Base-by-base conservation (phyloP, 2,113 vertebrate species). In the Puffinus mauretanicus region DNA sequence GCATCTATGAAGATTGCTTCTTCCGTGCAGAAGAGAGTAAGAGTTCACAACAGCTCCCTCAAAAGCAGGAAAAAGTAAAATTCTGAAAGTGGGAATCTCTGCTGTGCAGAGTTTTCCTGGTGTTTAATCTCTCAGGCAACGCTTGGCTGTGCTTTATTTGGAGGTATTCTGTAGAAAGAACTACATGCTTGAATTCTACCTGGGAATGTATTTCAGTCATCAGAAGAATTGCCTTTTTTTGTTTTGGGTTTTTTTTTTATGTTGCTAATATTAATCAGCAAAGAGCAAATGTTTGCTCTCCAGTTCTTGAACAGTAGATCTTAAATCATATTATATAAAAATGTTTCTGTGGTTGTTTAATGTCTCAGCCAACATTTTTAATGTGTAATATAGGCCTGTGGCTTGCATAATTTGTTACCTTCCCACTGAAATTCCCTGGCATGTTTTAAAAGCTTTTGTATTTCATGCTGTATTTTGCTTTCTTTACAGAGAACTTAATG, bases 1-100 rank as follows among this genome's bases (percentile, higher is more conserved):
- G 93, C 97, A 1, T 96, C 97, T 13, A 85, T 98, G 97, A 99
- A 99, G 97, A 98, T 98, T 42, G 73, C 97, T 26, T 99, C 99
- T 4, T 98, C 98, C 2, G 65, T 99, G 95, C 98, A 98, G 76
- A 97, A 98, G 30, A 98, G 98, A 96, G 98, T 99, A 32, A 98
- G 98, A 80, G 96, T 98, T 73, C 99, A 98, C 94, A 98, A 97
- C 80, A 98, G 97, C 66, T 85, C 93, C 76, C 97, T 96, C 78
- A 98, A 97, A 83, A 98, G 85, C 90, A 97, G 94, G 57, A 98
- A 97, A 36, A 98, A 97, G 85, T 94, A 66, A 73, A 93, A 54
- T 97, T 52, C 42, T 52, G 71, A 13, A 82, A 71, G 60, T 22
- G 76, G 24, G 57, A 46, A 38, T 60, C 82, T 93, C 90, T 83